Percentiles rank a stretch among this genome's conserved stretches.
These are phyloP conservation scores for Mesodorylaimus sp. DNA, from an alignment of 2,888 invertebrate species.

Conservation along the genomic window DNA sequence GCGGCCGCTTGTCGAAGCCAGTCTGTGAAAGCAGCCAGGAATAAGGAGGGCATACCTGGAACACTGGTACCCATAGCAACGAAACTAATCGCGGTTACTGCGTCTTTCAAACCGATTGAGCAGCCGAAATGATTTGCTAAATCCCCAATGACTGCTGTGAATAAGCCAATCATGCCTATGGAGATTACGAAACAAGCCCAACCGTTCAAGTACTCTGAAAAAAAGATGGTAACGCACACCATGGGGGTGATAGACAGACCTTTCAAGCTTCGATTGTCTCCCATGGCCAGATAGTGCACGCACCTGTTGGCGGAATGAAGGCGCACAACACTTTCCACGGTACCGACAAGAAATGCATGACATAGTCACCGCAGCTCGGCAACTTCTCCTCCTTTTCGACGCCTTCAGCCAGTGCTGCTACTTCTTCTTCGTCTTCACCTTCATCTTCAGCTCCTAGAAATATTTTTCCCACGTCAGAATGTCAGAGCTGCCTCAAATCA, in stretches of 20 bases:
- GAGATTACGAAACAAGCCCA: constrained; percentile 86
- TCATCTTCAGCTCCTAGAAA: constrained; percentile 1
- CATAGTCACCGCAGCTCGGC: constrained; percentile 74
- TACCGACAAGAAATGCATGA: constrained; percentile 81
- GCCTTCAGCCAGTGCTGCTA: constrained; percentile 10
- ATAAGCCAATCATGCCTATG: constrained; percentile 72
- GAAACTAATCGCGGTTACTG: constrained; percentile 89
- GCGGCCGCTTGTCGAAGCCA: too few relatives aligned
- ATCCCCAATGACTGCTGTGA: constrained; percentile 91
- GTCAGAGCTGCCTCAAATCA: neutral
- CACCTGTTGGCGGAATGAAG: constrained; percentile 91
- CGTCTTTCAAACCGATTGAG: constrained; percentile 82
- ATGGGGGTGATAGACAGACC: too few relatives aligned
- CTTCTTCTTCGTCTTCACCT: constrained; percentile 5
- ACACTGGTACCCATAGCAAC: constrained; percentile 96
- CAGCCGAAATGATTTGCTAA: constrained; percentile 94
- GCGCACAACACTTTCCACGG: constrained; percentile 98
- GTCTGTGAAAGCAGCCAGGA: too few relatives aligned
- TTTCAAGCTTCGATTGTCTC: too few relatives aligned
- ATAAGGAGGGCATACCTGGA: constrained; percentile 63
- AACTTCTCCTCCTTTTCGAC: constrained; percentile 36
- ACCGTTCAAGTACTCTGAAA: constrained; percentile 66
- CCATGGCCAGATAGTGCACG: too few relatives aligned
- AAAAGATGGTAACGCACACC: too few relatives aligned
- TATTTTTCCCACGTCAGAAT: neutral